Base-by-base conservation (phyloP, 2,888 invertebrate species). In the Leptopilina myrica region DNA sequence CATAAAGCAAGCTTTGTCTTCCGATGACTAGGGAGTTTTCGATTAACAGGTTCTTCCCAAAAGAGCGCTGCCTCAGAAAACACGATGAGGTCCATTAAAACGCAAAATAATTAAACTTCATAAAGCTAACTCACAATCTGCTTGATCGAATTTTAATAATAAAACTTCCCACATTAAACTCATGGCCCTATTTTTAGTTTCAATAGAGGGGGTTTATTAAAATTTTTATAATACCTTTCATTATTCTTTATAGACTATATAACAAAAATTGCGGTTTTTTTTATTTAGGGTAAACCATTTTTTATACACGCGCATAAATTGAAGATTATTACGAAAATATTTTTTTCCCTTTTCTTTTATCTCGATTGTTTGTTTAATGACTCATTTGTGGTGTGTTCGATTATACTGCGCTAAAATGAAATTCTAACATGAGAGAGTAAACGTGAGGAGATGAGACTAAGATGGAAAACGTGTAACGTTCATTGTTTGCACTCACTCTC, bases 401-500 rank as follows among this genome's bases (percentile, higher is more conserved):
- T 56, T 56, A 4, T 9, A 49, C 49, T 49, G 43, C 43, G 49
- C 49, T 14, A 8, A 69, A 69, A 69, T 69, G 82, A 79, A 82
- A 82, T 81, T 81, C 81, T 64, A 79, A 81, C 81, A 83, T 83
- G 82, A 81, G 79, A 46, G 75, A 40, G 79, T 64, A 79, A 78
- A 78, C 59, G 75, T 43, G 66, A 76, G 59, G 66, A 53, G 76
- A 65, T 76, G 66, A 77, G 78, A 66, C 79, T 83, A 83, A 83
- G 83, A 82, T 82, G 78, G 83, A 83, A 83, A 82, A 81, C 82
- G 81, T 83, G 83, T 83, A 76, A 77, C 78, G 78, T 80, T 81
- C 80, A 77, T 75, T 83, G 79, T 78, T 69, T 69, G 78, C 20
- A 20, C 80, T 82, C n/a, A n/a, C 79, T 4, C 33, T 49, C 49